These are phyloP conservation scores for Ophioninae sp. DNA, from an alignment of 2,888 invertebrate genomes.

Conservation along the genomic window DNA sequence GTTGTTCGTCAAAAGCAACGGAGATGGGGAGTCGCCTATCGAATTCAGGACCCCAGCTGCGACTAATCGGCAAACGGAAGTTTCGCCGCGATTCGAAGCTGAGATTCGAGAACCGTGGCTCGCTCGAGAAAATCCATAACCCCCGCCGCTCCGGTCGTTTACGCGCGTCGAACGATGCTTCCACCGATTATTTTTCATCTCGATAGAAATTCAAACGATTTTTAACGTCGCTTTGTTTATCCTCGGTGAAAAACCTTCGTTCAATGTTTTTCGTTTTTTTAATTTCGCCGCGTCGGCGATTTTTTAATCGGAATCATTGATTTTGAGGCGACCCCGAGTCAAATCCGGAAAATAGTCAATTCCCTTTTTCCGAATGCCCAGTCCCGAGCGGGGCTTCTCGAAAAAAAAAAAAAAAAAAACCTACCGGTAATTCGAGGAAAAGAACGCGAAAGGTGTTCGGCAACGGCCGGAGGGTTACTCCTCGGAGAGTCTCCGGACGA, in stretches of 20 bases:
- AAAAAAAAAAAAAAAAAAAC: too few species aligned
- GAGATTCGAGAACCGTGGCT: slow-evolving; percentile 2
- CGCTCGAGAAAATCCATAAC: slow-evolving; percentile 4
- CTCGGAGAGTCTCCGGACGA: too few species aligned
- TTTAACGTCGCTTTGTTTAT: background rate
- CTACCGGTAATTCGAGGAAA: background rate
- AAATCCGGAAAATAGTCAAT: background rate
- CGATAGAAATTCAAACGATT: background rate
- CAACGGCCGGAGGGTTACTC: too few species aligned
- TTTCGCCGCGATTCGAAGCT: slow-evolving; percentile 8
- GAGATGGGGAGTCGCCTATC: slow-evolving; percentile 19
- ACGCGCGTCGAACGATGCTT: background rate
- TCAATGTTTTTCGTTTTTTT: too few species aligned
- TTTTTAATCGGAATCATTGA: background rate
- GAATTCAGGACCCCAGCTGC: slow-evolving; percentile 29
- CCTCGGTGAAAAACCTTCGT: background rate
- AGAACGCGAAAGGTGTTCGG: too few species aligned
- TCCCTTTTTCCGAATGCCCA: background rate
- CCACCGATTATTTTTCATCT: background rate
- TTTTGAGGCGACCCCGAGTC: background rate
- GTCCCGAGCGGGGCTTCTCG: background rate
- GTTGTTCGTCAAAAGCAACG: too few species aligned
- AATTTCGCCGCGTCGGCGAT: too few species aligned
- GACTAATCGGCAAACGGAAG: slow-evolving; percentile 28
- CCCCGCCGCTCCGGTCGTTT: background rate